Base-by-base conservation (phyloP, 1,140 invertebrate species). In the Drosophila funebris region DNA sequence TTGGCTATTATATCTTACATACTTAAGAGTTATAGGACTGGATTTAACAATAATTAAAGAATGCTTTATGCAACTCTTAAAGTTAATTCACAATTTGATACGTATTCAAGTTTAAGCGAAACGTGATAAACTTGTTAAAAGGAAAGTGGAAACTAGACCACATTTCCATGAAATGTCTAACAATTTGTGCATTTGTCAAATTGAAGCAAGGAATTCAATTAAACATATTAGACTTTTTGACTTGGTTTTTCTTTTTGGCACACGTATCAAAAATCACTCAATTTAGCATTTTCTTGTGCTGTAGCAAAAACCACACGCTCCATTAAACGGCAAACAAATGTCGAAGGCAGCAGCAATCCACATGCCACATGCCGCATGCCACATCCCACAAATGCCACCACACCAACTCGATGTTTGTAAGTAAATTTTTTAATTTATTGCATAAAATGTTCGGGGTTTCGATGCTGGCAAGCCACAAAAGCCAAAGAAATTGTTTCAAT, bases 401-500 rank as follows among this genome's bases (percentile, higher is more conserved):
- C 14, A 36, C 18, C 11, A 33, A 9, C 31, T 13, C 37, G 52
- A 67, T 74, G 67, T 68, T 85, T 87, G 64, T 67, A 85, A 64
- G 69, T 71, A 87, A 87, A 85, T 85, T 85, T 85, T 85, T 87
- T 87, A 87, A 85, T 85, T 85, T 85, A 85, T 85, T 87, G 82
- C 74, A 78, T 73, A 69, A 85, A 87, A 85, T 85, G 71, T 85
- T 82, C 70, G 77, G 73, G 61, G 63, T 84, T 66, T 75, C 56
- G 33, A 54, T 68, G 61, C 53, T 24, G 77, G 62, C 70, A 78
- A 64, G 78, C 82, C 78, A 87, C 82, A 87, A 87, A 87, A 87
- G 78, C 78, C 75, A 78, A 87, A 88, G 78, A 88, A 88, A 88
- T 88, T 88, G 79, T 88, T 83, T 88, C 83, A 88, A 88, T 88